These are phyloP conservation scores for Sinella curviseta DNA, from an alignment of 1,140 invertebrate genomes.

Conservation along the genomic window DNA sequence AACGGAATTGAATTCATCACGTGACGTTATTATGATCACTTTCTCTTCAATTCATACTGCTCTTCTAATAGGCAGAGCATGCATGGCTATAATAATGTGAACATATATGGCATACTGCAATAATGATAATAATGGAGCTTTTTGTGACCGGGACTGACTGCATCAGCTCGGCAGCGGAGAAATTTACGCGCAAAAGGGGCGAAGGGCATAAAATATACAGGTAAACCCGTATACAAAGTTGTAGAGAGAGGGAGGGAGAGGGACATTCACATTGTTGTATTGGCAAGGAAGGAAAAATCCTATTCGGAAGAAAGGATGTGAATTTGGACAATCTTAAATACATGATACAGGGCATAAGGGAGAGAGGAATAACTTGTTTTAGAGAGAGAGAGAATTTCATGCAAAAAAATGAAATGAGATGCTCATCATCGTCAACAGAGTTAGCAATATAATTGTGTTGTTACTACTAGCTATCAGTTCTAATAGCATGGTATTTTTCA, in stretches of 20 bases:
- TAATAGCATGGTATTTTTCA: too few relatives aligned
- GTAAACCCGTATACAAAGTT: too few relatives aligned
- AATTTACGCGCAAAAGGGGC: neutral
- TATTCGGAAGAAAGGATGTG: neutral
- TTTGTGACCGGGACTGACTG: too few relatives aligned
- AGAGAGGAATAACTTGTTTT: neutral
- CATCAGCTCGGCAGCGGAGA: neutral
- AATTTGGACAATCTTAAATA: too few relatives aligned
- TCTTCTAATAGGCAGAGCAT: neutral
- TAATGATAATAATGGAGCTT: too few relatives aligned
- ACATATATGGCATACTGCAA: too few relatives aligned
- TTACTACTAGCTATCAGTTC: too few relatives aligned
- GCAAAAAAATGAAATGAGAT: neutral
- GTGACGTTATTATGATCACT: slow-evolving; percentile 17
- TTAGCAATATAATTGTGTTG: too few relatives aligned
- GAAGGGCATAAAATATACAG: neutral
- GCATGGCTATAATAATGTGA: neutral
- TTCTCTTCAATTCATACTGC: slow-evolving; percentile 7
- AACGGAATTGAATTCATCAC: slow-evolving; percentile 21
- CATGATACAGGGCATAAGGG: too few relatives aligned
- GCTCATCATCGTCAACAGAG: too few relatives aligned
- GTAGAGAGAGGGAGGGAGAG: too few relatives aligned
- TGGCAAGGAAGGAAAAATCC: neutral
- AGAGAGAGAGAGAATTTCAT: neutral
- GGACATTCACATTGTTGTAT: neutral